phyloP scores from a whole-genome alignment of 2,797 vertebrate genomes.

The Ciconia nigra region DNA sequence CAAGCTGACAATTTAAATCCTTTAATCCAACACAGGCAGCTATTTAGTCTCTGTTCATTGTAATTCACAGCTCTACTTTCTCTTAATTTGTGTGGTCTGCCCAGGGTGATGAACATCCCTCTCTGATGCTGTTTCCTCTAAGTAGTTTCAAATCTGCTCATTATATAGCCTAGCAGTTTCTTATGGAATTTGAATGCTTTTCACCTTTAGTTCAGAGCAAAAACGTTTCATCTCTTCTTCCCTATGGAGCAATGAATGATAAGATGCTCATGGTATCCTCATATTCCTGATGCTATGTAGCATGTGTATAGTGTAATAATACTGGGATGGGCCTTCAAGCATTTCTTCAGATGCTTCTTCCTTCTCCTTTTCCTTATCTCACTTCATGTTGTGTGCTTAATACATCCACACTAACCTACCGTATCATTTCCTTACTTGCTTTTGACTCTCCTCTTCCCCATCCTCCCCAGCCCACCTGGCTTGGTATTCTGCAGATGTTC shows the following conservation, averaged over 20 bases:
- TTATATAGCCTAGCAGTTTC: constrained; percentile 46
- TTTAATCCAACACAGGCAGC: constrained; percentile 88
- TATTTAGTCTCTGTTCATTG: constrained; percentile 87
- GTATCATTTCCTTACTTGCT: background rate
- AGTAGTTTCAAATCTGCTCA: constrained; percentile 68
- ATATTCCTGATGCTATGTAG: background rate
- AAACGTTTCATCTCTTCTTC: constrained; percentile 70
- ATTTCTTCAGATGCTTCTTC: background rate
- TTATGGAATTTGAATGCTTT: constrained; percentile 45
- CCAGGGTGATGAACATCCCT: constrained; percentile 78
- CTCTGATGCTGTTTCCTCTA: constrained; percentile 68
- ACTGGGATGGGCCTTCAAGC: background rate
- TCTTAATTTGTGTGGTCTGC: constrained; percentile 83
- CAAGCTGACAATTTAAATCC: constrained; percentile 80
- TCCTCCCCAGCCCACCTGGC: background rate
- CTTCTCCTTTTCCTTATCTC: background rate
- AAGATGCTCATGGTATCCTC: constrained; percentile 47
- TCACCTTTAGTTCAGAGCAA: constrained; percentile 59
- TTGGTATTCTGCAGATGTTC: background rate
- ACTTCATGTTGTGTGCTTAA: background rate
- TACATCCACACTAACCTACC: background rate
- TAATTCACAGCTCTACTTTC: constrained; percentile 88
- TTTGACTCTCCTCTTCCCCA: background rate
- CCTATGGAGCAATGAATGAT: background rate
- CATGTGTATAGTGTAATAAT: background rate